These are phyloP conservation scores for Encarsia formosa DNA, from an alignment of 2,888 invertebrate species.

Conservation along the genomic window DNA sequence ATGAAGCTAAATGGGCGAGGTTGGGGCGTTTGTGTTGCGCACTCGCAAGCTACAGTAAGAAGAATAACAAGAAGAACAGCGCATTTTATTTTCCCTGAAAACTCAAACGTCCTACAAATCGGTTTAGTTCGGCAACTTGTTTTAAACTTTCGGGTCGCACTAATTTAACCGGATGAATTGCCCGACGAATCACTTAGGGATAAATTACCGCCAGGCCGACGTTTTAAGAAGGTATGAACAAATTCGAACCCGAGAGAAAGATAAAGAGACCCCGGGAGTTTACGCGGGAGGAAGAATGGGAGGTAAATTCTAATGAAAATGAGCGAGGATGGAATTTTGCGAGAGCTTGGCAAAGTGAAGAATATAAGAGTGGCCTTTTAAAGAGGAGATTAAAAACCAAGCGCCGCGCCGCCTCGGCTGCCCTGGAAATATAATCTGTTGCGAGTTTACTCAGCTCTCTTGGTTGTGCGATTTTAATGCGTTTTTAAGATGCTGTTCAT, in stretches of 20 bases:
- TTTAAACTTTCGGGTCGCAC: slow-evolving; percentile 17
- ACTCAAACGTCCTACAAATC: slow-evolving; percentile 16
- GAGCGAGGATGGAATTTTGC: neutral
- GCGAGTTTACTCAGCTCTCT: neutral
- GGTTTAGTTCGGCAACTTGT: slow-evolving; percentile 23
- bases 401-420: no score
- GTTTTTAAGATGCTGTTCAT: neutral
- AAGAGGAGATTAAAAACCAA: neutral
- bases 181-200: slow-evolving; percentile 21
- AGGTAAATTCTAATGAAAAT: slow-evolving; percentile 10
- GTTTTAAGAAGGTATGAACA: neutral
- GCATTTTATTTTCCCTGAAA: no score
- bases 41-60: neutral
- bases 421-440: neutral
- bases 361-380: neutral
- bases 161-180: slow-evolving; percentile 24
- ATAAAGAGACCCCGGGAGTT: neutral
- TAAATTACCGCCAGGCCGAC: slow-evolving; percentile 30
- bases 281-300: neutral
- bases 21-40: neutral
- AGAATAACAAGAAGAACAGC: no score
- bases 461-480: neutral
- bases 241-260: neutral
- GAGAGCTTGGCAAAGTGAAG: neutral
- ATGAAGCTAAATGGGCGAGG: neutral